Percentiles rank a stretch among this genome's conserved stretches.
Conservation (phyloP, 2,113 vertebrate genomes). For the Bettongia penicillata region DNA sequence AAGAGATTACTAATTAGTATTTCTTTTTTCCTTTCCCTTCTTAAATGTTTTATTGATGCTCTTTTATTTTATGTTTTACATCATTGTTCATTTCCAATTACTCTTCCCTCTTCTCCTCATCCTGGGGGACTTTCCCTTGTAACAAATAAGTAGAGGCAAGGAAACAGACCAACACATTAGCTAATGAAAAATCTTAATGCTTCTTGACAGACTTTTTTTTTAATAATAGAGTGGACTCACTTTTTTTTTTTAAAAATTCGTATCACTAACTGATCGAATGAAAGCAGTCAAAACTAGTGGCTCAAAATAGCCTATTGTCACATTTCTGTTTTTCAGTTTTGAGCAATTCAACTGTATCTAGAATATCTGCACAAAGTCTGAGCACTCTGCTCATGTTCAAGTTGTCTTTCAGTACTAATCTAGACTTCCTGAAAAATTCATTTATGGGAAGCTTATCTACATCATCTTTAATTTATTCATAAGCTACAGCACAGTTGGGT, state of each 20-base stretch:
- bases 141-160: neutral
- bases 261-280: neutral
- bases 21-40: neutral
- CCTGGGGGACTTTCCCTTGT: neutral
- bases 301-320: neutral
- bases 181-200: neutral
- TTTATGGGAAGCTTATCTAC: neutral
- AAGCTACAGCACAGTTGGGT: neutral
- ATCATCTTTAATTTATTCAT: neutral
- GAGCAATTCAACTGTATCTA: neutral
- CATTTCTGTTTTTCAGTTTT: conserved; percentile 11
- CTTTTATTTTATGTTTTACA: neutral
- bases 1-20: neutral
- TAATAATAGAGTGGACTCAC: neutral
- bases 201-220: conserved; percentile 37
- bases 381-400: neutral
- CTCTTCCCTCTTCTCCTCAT: neutral
- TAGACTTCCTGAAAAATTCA: neutral
- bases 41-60: neutral
- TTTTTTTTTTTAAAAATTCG: conserved; percentile 4
- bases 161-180: neutral
- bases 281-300: conserved; percentile 11
- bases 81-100: conserved; percentile 3
- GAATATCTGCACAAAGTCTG: neutral
- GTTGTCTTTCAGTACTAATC: neutral